Evolutionary conservation across 1,140 invertebrate genomes (phyloP), one percentile per base, ranked within the genome.

Genomic region (Apis cerana): DNA sequence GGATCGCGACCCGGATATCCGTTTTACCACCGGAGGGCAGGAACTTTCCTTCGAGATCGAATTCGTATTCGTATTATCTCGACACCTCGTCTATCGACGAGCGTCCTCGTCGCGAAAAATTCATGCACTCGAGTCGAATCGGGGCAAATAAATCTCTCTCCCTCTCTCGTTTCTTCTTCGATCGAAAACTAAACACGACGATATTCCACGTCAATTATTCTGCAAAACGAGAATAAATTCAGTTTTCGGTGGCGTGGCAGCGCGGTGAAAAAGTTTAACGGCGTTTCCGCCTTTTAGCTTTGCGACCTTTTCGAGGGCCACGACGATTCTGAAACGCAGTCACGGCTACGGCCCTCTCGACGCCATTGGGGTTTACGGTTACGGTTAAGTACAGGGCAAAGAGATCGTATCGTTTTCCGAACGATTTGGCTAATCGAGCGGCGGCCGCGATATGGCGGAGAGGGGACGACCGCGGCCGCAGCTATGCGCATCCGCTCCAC

Each of bases 341-440:
- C 84, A 80, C 79, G 11, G n/a, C 75, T 59, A 75, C 33, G 72
- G 52, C 71, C 76, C 77, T 76, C 82, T 84, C 75, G 62, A 68
- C 65, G 85, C 83, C 85, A 88, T 88, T 83, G 88, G 75, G 75
- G 78, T 89, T 90, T 90, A 88, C 77, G 82, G 79, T 84, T 87
- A 90, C 86, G 80, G 84, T 85, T 88, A 87, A 90, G 79, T 87
- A 87, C 81, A 89, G 79, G 80, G 85, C 74, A 84, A 87, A 89
- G 83, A 88, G 86, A 89, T 88, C 88, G 83, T 90, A 91, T 91
- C 84, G 89, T 91, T 91, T 91, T 91, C 89, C 89, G 84, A 90
- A 89, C 89, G 87, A 92, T 92, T 91, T 88, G 85, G 88, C 88
- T 91, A 92, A 92, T 92, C 89, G 89, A 88, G 84, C 88, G 85